phyloP scores from a whole-genome alignment of 2,113 vertebrate species.

The Microcebus murinus region DNA sequence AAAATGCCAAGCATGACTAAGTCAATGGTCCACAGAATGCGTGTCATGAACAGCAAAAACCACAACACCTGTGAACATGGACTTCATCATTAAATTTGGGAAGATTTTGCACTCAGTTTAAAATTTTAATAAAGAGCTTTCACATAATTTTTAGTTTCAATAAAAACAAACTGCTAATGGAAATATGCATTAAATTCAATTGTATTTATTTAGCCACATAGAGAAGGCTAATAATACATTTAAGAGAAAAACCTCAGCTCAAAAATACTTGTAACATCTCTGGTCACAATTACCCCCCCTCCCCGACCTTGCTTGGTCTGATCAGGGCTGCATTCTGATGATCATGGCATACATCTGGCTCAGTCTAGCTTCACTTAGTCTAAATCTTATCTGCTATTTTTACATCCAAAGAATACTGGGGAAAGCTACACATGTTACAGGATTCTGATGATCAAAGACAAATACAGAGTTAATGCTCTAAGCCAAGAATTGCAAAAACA shows the following conservation, averaged over 20 bases:
- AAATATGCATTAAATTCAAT: slow-evolving; percentile 35
- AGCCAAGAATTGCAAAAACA: not conserved
- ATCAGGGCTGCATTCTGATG: not conserved
- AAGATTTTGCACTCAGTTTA: not conserved
- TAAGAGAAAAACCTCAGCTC: not conserved
- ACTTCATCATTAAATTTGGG: not conserved
- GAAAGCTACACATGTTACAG: not conserved
- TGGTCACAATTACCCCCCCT: too few relatives aligned
- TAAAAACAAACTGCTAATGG: not conserved
- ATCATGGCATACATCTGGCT: too few relatives aligned
- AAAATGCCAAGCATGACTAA: not conserved
- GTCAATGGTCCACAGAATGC: not conserved
- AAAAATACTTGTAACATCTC: not conserved
- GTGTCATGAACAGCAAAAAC: not conserved
- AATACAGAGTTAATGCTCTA: not conserved
- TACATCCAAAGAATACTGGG: not conserved
- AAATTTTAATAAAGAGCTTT: not conserved
- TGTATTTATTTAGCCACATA: not conserved
- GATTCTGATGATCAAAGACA: not conserved
- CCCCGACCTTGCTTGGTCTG: not conserved
- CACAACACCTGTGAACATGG: not conserved
- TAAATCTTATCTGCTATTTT: not conserved
- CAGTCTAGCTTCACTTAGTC: not conserved
- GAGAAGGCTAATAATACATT: not conserved
- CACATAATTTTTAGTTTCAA: not conserved